Evolutionary conservation across 1,140 invertebrate genomes (phyloP), one percentile per base, ranked within the genome.

Genomic region (Papilio glaucus): DNA sequence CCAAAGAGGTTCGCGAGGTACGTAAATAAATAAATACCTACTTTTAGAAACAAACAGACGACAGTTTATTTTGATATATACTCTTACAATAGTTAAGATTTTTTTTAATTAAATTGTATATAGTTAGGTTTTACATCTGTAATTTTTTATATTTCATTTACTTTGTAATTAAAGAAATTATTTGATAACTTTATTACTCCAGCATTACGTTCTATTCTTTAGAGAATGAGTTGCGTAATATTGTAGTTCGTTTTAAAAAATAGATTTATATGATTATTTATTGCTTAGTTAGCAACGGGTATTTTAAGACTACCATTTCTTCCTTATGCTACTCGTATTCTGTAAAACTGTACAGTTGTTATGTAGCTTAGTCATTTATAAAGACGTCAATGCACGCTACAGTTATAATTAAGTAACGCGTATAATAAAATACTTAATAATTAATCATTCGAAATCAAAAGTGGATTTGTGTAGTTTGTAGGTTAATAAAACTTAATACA

Each of bases 331-430:
- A 73, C 74, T 76, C 61, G 63, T 63, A 42, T 62, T 62, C n/a
- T 42, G 69, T 68, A 72, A 78, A 63, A 71, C 18, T 88, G 85
- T 88, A 89, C 79, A 85, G 79, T 83, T 88, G 86, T 90, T 90
- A 89, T 87, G 83, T 88, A 88, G 85, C 76, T 86, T 89, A 88
- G 80, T 77, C 24, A 73, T 77, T 68, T 68, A 26, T 69, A 69
- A 62, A 62, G 37, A 53, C 15, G 41, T 45, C 67, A 33, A 49
- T 69, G 33, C 24, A 53, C 26, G 37, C 39, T 42, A 15, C 63
- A 68, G 13, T 69, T 45, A 15, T 39, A 68, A 4, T 69, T 45
- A 53, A n/a, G 41, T 33, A 12, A 49, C 13, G 60, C 26, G 10
- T 62, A 18, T 10, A 24, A 10, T 26, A 0, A 4, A 24, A 24